These are phyloP conservation scores for Drosophila melanogaster DNA, from an alignment of 1,140 invertebrate genomes.

Conservation along the genomic window Release_6_plus_ISO1_MT NT_033777.3:17013001-17013500, in stretches of 20 bases:
- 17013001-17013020: constrained; percentile 30
- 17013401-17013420: constrained; percentile 31
- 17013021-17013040: neutral
- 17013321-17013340: constrained; percentile 58
- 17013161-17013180: constrained; percentile 2
- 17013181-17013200: constrained; percentile 14
- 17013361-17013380: constrained; percentile 45
- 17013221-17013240: constrained; percentile 16
- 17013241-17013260: constrained; percentile 17
- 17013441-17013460: constrained; percentile 4
- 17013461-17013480: constrained; percentile 45
- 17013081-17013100: constrained; percentile 36
- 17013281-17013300: constrained; percentile 20
- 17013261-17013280: constrained; percentile 36
- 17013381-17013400: constrained; percentile 44
- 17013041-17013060: neutral
- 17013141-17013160: constrained; percentile 26
- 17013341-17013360: constrained; percentile 58
- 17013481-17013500: constrained; percentile 34
- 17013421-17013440: constrained; percentile 36
- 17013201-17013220: constrained; percentile 8
- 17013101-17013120: constrained; percentile 30
- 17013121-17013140: constrained; percentile 40
- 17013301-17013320: constrained; percentile 35
- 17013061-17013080: constrained; percentile 27